These are phyloP conservation scores for Meandrusa payeni DNA, from an alignment of 2,888 invertebrate genomes.

Conservation along the genomic window DNA sequence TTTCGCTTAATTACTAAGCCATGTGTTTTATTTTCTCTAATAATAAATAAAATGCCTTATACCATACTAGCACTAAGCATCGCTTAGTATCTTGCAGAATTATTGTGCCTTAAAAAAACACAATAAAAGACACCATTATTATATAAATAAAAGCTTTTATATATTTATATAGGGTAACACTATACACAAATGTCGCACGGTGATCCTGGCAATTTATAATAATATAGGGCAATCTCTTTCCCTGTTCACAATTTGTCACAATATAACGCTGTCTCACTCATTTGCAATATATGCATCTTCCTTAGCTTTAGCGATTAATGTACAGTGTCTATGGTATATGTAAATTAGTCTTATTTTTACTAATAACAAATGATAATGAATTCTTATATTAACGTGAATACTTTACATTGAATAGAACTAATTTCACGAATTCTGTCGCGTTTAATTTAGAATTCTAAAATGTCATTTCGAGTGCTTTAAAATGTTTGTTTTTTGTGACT, in stretches of 20 bases:
- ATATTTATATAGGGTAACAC: neutral
- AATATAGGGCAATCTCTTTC: neutral
- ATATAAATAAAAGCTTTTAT: neutral
- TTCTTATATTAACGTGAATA: neutral
- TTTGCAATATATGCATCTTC: conserved; percentile 2
- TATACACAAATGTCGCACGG: neutral
- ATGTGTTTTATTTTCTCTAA: too few relatives aligned
- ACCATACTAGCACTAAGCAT: too few relatives aligned
- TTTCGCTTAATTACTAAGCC: too few relatives aligned
- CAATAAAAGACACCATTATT: conserved; percentile 8
- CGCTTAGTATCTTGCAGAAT: conserved; percentile 14
- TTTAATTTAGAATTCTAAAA: too few relatives aligned
- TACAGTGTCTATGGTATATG: conserved; percentile 10
- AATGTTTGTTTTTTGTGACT: too few relatives aligned
- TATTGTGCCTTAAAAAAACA: conserved; percentile 21
- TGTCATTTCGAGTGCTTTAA: too few relatives aligned
- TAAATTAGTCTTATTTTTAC: conserved; percentile 7
- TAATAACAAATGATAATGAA: neutral
- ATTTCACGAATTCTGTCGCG: too few relatives aligned
- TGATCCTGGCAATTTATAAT: neutral
- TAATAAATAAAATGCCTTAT: too few relatives aligned
- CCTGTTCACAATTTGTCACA: conserved; percentile 9
- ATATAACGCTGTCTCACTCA: neutral
- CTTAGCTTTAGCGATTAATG: neutral
- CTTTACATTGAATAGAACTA: too few relatives aligned